Evolutionary conservation across 2,888 invertebrate species (phyloP).

Genomic region (Tridacna gigas): DNA sequence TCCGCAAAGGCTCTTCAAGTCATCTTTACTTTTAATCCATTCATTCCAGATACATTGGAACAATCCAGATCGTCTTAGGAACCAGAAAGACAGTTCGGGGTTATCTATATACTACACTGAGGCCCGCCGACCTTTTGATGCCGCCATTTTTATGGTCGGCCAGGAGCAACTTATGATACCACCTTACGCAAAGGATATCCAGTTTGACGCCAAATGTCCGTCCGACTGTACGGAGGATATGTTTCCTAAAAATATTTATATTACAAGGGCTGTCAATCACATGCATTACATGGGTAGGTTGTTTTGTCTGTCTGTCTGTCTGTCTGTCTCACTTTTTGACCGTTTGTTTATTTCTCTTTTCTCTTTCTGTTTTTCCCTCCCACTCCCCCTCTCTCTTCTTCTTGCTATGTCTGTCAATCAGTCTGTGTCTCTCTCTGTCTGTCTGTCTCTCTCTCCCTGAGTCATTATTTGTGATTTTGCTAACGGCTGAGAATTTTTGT

Average conservation of each 20-base stretch:
- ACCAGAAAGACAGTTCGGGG: conserved; percentile 61
- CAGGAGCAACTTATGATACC: conserved; percentile 70
- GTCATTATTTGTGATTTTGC: too few relatives aligned
- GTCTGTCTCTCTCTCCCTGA: too few relatives aligned
- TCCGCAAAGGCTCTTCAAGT: too few relatives aligned
- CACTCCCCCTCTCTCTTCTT: too few relatives aligned
- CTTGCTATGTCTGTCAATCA: too few relatives aligned
- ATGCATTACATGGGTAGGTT: conserved; percentile 76
- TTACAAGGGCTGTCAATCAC: conserved; percentile 77
- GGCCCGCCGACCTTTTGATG: conserved; percentile 50
- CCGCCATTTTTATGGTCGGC: conserved; percentile 67
- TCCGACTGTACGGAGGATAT: conserved; percentile 71
- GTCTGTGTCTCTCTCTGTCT: too few relatives aligned
- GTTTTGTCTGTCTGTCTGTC: neutral
- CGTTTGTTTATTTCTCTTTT: too few relatives aligned
- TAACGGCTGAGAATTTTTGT: too few relatives aligned
- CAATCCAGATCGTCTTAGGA: conserved; percentile 50
- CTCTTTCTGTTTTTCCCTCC: too few relatives aligned
- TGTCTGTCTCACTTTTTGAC: too few relatives aligned
- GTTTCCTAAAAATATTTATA: conserved; percentile 70
- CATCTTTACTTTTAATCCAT: neutral
- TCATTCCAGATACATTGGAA: conserved; percentile 69
- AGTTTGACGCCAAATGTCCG: conserved; percentile 67
- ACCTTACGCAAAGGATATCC: conserved; percentile 44
- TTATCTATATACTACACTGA: conserved; percentile 61